These are phyloP conservation scores for Fistularia commersonii DNA, from an alignment of 2,797 vertebrate species.

Conservation along the genomic window DNA sequence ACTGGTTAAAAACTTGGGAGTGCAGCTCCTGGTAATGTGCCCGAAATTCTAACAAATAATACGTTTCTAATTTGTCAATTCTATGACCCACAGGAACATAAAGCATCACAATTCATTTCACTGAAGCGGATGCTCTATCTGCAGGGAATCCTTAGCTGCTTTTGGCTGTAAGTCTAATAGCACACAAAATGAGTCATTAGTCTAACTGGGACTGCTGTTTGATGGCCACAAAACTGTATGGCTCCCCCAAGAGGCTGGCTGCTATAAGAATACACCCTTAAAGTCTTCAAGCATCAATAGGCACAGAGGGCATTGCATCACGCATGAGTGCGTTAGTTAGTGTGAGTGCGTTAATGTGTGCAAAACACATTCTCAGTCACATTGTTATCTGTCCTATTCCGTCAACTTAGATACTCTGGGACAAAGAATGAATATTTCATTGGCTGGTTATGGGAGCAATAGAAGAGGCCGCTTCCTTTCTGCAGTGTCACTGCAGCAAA, in stretches of 20 bases:
- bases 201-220: slow-evolving; percentile 24
- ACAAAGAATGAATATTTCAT: slow-evolving; percentile 77
- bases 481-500: slow-evolving; percentile 64
- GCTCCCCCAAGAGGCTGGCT: slow-evolving; percentile 40
- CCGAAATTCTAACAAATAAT: slow-evolving; percentile 43
- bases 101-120: slow-evolving; percentile 41
- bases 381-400: slow-evolving; percentile 61
- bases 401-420: slow-evolving; percentile 56
- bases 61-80: slow-evolving; percentile 37
- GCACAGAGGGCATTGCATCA: slow-evolving; percentile 24
- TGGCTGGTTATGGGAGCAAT: slow-evolving; percentile 59
- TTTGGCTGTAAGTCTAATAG: slow-evolving; percentile 43
- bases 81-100: slow-evolving; percentile 32
- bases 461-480: slow-evolving; percentile 54
- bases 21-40: slow-evolving; percentile 19
- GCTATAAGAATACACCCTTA: slow-evolving; percentile 20
- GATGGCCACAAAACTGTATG: slow-evolving; percentile 32
- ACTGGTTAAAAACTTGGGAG: background rate
- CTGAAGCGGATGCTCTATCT: slow-evolving; percentile 40
- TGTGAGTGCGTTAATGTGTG: slow-evolving; percentile 5
- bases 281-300: slow-evolving; percentile 28
- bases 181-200: slow-evolving; percentile 61
- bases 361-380: slow-evolving; percentile 35
- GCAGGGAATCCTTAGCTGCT: slow-evolving; percentile 39
- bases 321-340: background rate